Evolutionary conservation across 2,113 vertebrate genomes (phyloP).

Genomic region (Callospermophilus lateralis): DNA sequence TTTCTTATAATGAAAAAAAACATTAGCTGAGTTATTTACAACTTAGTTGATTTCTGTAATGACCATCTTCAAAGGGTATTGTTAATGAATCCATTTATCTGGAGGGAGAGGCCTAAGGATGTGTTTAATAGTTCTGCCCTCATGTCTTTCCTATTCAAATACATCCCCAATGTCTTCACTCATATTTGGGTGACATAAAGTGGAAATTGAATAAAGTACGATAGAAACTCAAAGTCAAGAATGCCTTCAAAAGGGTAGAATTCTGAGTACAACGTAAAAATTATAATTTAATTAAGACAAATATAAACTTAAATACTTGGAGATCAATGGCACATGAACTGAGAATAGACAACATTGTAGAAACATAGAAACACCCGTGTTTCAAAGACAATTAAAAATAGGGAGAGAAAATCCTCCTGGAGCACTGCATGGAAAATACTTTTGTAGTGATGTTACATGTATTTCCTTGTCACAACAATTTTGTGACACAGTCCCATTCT

Average conservation of each 20-base stretch:
- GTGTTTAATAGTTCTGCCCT: background rate
- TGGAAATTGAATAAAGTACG: background rate
- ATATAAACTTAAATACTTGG: background rate
- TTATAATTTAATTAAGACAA: background rate
- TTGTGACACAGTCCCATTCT: background rate
- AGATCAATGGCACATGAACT: background rate
- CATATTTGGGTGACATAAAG: background rate
- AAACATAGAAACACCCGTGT: background rate
- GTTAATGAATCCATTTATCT: background rate
- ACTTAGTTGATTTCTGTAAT: background rate
- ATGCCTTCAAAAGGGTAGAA: background rate
- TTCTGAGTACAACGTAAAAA: background rate
- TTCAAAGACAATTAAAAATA: background rate
- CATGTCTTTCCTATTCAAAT: background rate
- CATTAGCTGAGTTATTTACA: background rate
- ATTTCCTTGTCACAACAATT: background rate
- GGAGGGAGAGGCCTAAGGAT: background rate
- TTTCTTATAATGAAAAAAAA: conserved; percentile 33
- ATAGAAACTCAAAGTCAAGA: background rate
- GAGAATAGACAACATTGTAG: background rate
- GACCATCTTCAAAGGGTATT: background rate
- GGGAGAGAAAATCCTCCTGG: background rate
- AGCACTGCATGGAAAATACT: background rate
- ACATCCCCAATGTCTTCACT: background rate
- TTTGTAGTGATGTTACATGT: background rate